These are phyloP conservation scores for Uropsilus gracilis DNA, from an alignment of 2,113 vertebrate species.

Conservation along the genomic window DNA sequence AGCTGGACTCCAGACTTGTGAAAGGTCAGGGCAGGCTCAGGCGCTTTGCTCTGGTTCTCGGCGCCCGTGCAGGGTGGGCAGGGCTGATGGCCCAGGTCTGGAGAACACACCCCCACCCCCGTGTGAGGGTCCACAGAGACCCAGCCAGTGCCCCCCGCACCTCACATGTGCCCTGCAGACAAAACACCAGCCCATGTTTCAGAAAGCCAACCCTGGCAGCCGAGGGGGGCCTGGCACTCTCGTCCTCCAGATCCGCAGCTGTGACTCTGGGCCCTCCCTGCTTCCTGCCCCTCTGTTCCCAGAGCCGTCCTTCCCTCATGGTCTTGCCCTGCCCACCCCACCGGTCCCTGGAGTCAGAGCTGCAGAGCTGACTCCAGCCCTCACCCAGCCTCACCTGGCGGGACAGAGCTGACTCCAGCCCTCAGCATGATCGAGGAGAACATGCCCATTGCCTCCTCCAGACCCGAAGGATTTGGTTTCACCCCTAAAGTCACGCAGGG, in stretches of 20 bases:
- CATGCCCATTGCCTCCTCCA: background rate
- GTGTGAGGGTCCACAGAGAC: background rate
- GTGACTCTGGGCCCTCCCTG: accelerated
- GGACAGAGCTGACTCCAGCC: too few species aligned
- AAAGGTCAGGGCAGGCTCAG: background rate
- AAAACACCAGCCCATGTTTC: background rate
- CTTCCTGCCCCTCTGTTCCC: too few species aligned
- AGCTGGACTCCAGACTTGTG: background rate
- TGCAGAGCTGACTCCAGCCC: too few species aligned
- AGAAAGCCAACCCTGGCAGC: background rate
- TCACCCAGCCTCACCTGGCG: too few species aligned
- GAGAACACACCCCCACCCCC: accelerated
- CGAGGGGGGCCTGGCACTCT: background rate
- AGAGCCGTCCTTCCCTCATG: background rate
- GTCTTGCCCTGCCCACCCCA: background rate
- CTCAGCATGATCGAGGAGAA: background rate
- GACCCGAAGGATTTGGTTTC: background rate
- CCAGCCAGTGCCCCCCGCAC: accelerated
- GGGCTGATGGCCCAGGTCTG: too few species aligned
- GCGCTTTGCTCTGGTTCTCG: background rate
- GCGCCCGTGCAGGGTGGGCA: accelerated
- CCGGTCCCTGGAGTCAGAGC: too few species aligned
- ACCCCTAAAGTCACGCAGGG: too few species aligned
- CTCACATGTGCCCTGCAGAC: background rate
- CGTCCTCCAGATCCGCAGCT: accelerated